These are phyloP conservation scores for Aleiodes alternator DNA, from an alignment of 2,888 invertebrate species.

Conservation along the genomic window DNA sequence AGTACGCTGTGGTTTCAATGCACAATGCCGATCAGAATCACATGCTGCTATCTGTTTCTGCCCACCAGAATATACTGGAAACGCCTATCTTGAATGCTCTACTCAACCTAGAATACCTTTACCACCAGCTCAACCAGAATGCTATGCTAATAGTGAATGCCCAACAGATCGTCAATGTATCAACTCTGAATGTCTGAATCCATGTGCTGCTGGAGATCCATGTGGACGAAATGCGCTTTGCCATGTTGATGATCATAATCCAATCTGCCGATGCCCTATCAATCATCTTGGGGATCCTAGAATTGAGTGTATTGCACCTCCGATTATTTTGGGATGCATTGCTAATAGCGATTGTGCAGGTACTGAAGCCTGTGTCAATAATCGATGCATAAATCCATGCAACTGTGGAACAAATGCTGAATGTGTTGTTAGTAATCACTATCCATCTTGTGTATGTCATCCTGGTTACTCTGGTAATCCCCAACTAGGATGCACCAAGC, in stretches of 20 bases:
- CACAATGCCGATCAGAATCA: conserved; percentile 85
- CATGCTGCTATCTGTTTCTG: conserved; percentile 89
- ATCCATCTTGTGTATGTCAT: conserved; percentile 89
- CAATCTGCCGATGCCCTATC: conserved; percentile 88
- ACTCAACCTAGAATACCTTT: conserved; percentile 67
- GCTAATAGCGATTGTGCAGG: conserved; percentile 88
- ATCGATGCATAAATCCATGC: conserved; percentile 88
- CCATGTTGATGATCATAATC: conserved; percentile 84
- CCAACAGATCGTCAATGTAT: conserved; percentile 84
- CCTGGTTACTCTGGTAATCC: conserved; percentile 91
- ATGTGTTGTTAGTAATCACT: conserved; percentile 88
- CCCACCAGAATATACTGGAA: conserved; percentile 86
- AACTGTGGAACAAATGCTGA: conserved; percentile 90
- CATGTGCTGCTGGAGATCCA: conserved; percentile 82
- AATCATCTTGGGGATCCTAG: conserved; percentile 86
- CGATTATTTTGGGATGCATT: conserved; percentile 84
- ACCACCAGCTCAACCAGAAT: conserved; percentile 78
- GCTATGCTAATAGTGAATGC: conserved; percentile 88
- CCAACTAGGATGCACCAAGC: conserved; percentile 85
- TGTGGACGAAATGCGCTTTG: conserved; percentile 91
- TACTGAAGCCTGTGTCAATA: conserved; percentile 89
- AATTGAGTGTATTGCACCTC: conserved; percentile 84
- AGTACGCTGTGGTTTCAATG: conserved; percentile 88
- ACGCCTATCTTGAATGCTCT: conserved; percentile 87
- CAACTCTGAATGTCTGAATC: conserved; percentile 87